Conservation (phyloP, 2,797 vertebrate genomes). For the Typhlichthys eigenmanni region DNA sequence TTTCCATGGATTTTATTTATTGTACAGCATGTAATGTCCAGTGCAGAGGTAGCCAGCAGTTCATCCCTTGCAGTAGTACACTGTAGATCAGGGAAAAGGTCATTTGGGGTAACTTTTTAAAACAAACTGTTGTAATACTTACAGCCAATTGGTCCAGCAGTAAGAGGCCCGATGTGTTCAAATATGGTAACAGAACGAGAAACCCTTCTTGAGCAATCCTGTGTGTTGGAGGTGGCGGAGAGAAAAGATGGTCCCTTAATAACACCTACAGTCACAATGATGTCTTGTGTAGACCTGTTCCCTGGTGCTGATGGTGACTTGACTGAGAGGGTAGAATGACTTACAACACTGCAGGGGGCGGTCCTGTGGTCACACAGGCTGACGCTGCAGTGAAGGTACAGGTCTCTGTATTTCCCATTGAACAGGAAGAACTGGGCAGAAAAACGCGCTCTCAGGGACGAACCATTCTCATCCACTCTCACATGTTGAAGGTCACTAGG, state of each 20-base stretch:
- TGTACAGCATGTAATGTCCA: too few species aligned
- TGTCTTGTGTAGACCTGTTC: neutral
- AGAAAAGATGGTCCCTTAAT: neutral
- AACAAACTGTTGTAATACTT: too few species aligned
- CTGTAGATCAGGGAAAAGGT: too few species aligned
- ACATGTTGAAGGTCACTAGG: conserved; percentile 60
- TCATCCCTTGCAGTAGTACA: too few species aligned
- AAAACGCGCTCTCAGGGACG: conserved; percentile 68
- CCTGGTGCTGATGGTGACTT: neutral
- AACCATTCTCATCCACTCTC: conserved; percentile 66
- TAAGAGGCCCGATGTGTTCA: neutral
- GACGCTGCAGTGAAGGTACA: too few species aligned
- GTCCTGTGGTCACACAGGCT: too few species aligned
- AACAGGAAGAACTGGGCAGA: conserved; percentile 70
- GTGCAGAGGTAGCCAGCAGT: too few species aligned
- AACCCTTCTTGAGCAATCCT: conserved; percentile 45
- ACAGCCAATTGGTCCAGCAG: too few species aligned
- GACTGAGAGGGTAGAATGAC: conserved; percentile 9
- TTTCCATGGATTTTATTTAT: too few species aligned
- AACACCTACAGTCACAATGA: neutral
- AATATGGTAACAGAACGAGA: conserved; percentile 30
- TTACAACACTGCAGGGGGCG: conserved; percentile 67
- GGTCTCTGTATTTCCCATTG: too few species aligned
- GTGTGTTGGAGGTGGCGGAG: neutral
- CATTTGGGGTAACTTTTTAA: too few species aligned